These are phyloP conservation scores for Melanostoma mellinum DNA, from an alignment of 2,888 invertebrate species.

Conservation along the genomic window DNA sequence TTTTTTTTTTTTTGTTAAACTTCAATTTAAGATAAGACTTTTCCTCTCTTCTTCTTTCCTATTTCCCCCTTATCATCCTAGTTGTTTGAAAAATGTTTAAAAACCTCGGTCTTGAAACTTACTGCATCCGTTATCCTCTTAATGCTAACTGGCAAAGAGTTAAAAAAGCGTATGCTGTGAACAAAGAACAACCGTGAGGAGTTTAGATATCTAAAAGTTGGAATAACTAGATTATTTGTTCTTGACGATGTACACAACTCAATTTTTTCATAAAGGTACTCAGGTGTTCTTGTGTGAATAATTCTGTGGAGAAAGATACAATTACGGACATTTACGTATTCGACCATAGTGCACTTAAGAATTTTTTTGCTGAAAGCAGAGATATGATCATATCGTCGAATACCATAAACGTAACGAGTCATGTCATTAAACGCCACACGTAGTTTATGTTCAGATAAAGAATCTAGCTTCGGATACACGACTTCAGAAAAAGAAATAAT, in stretches of 20 bases:
- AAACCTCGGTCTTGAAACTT: slow-evolving; percentile 4
- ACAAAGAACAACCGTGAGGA: not conserved
- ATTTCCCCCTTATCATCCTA: no score
- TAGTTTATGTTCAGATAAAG: slow-evolving; percentile 1
- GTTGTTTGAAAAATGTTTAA: no score
- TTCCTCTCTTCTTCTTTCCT: no score
- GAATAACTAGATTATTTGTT: not conserved
- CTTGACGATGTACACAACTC: not conserved
- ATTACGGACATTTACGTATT: not conserved
- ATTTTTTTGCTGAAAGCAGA: not conserved
- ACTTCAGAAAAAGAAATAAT: slow-evolving; percentile 6
- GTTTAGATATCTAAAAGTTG: not conserved
- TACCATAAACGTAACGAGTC: not conserved
- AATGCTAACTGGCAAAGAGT: not conserved
- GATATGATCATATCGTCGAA: slow-evolving; percentile 6
- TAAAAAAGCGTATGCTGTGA: not conserved
- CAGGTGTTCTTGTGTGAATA: not conserved
- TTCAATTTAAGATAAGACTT: no score
- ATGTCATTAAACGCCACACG: slow-evolving; percentile 11
- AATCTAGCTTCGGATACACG: slow-evolving; percentile 3
- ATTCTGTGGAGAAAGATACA: slow-evolving; percentile 1
- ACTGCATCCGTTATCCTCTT: not conserved
- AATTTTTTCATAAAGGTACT: not conserved
- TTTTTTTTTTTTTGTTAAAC: no score
- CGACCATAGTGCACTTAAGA: not conserved